Evolutionary conservation across 2,113 vertebrate genomes (phyloP).

Genomic region (Sinosuthora webbiana): DNA sequence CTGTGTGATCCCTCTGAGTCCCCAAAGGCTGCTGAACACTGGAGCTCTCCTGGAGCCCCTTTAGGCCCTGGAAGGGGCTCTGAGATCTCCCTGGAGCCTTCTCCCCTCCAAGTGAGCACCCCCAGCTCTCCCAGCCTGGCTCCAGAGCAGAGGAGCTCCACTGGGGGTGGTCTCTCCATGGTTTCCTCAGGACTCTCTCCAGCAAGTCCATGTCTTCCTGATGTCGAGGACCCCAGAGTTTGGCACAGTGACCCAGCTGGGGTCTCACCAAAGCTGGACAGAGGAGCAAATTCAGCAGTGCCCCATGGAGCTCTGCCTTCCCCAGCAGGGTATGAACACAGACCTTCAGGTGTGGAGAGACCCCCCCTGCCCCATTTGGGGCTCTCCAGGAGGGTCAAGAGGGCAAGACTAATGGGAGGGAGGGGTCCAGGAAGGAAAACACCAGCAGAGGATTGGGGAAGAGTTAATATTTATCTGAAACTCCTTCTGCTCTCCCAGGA

Average conservation of each 20-base stretch:
- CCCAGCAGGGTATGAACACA: not conserved
- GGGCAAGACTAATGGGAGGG: not conserved
- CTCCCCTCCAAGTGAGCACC: not conserved
- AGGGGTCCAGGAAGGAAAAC: not conserved
- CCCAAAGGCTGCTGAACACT: not conserved
- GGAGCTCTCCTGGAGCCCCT: not conserved
- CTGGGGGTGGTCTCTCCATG: too few relatives aligned
- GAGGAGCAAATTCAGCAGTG: not conserved
- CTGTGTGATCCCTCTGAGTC: rapidly evolving
- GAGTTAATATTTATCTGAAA: not conserved
- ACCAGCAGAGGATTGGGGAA: not conserved
- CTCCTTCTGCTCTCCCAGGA: not conserved
- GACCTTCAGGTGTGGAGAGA: not conserved
- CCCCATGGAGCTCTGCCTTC: not conserved
- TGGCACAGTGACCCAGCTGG: not conserved
- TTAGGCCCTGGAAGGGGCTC: not conserved
- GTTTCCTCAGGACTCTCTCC: not conserved
- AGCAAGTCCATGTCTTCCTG: not conserved
- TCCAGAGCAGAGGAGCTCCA: not conserved
- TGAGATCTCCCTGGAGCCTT: not conserved
- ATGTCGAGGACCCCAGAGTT: not conserved
- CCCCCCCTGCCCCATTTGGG: not conserved
- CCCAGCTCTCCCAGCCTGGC: not conserved
- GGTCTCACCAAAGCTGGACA: not conserved
- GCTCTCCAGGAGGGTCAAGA: not conserved